Conservation (phyloP, 2,888 invertebrate species). For the Agriopis marginaria region DNA sequence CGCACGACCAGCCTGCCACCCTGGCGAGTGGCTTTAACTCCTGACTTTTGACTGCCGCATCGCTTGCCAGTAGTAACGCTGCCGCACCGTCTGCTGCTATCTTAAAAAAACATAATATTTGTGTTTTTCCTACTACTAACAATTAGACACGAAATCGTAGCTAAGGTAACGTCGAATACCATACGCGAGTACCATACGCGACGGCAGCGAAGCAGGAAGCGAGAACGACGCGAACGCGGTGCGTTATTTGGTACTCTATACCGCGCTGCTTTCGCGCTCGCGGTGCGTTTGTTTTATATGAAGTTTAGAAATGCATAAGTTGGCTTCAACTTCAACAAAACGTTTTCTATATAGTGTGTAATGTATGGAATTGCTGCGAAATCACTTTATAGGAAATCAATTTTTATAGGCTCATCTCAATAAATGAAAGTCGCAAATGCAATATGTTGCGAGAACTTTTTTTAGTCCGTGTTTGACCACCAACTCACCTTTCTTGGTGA, state of each 20-base stretch:
- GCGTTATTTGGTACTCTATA: background rate
- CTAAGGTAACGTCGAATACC: too few relatives aligned
- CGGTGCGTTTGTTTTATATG: background rate
- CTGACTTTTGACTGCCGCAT: constrained; percentile 82
- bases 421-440: background rate
- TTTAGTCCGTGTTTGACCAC: too few relatives aligned
- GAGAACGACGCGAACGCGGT: background rate
- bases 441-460: too few relatives aligned
- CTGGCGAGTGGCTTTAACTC: constrained; percentile 89
- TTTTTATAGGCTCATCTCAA: too few relatives aligned
- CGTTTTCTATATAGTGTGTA: too few relatives aligned
- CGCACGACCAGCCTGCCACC: constrained; percentile 91
- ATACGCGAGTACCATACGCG: background rate
- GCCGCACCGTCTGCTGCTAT: constrained; percentile 93
- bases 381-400: too few relatives aligned
- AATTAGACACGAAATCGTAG: too few relatives aligned
- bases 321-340: too few relatives aligned
- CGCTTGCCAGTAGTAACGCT: constrained; percentile 91
- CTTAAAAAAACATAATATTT: constrained; percentile 45
- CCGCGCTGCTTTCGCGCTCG: background rate
- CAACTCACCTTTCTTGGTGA: background rate
- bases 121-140: too few relatives aligned
- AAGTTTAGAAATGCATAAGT: background rate
- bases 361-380: too few relatives aligned
- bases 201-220: background rate